Percentiles rank a stretch among this genome's conserved stretches.
Conservation (phyloP, 2,888 invertebrate genomes). For the Ophioninae sp. region DNA sequence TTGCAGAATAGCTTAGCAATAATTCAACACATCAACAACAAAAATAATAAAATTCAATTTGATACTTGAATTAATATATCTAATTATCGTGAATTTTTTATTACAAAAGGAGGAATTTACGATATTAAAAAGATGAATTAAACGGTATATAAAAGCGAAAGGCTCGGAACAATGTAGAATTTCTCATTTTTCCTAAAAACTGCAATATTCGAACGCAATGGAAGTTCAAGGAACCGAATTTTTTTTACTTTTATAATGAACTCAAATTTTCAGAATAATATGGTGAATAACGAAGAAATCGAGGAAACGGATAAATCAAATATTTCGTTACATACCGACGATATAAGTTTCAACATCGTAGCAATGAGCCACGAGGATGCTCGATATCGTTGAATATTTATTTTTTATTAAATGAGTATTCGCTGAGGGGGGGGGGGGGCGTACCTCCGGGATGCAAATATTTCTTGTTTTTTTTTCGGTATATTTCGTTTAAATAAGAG, state of each 20-base stretch:
- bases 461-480: conserved; percentile 18
- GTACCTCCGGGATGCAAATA: neutral
- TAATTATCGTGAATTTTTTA: neutral
- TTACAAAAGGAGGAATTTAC: neutral
- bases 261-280: too few relatives aligned
- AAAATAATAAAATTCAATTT: too few relatives aligned
- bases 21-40: neutral
- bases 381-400: neutral
- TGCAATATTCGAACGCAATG: neutral
- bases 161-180: neutral
- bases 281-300: too few relatives aligned
- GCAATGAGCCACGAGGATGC: neutral
- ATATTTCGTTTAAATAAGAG: conserved; percentile 16
- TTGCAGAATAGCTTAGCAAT: neutral
- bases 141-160: neutral
- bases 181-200: neutral
- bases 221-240: neutral
- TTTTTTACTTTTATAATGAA: neutral
- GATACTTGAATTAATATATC: too few relatives aligned
- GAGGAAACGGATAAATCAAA: too few relatives aligned
- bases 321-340: too few relatives aligned
- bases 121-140: neutral
- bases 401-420: neutral
- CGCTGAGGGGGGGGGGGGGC: neutral
- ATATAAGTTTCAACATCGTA: neutral